A percentile compares a stretch with the other conserved stretches of the same genome.
phyloP scores from a whole-genome alignment of 1,140 invertebrate genomes.

The Hesperophylax magnus region DNA sequence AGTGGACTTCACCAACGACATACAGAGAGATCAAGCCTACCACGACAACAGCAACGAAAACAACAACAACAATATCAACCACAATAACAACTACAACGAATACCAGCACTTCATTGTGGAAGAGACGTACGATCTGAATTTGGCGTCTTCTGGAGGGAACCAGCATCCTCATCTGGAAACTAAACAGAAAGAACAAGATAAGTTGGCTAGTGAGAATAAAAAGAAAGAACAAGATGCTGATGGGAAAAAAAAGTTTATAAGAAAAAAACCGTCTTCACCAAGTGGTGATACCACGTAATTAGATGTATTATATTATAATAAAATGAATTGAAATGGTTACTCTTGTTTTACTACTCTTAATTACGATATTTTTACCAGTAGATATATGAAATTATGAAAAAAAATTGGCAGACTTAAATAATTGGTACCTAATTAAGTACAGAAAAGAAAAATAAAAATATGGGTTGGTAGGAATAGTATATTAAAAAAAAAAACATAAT shows the following conservation, averaged over 20 bases:
- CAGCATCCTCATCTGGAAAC: constrained; percentile 31
- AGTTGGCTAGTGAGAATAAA: neutral
- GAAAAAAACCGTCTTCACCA: neutral
- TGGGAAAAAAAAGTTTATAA: neutral
- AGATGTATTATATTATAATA: too few species aligned
- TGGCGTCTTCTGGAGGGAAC: constrained; percentile 53
- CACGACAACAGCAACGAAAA: neutral
- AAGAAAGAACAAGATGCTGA: neutral
- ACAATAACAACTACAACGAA: constrained; percentile 2
- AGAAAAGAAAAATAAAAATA: too few species aligned
- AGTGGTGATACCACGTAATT: neutral
- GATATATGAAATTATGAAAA: too few species aligned
- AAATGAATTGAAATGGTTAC: too few species aligned
- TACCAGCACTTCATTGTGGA: constrained; percentile 45
- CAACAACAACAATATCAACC: neutral
- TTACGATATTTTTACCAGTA: too few species aligned
- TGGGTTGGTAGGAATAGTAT: too few species aligned
- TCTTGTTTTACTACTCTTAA: too few species aligned
- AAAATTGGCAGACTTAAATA: too few species aligned
- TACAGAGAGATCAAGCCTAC: constrained; percentile 30
- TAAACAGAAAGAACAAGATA: constrained; percentile 13
- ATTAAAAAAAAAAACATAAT: too few species aligned
- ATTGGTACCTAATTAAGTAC: too few species aligned
- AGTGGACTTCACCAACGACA: constrained; percentile 45
- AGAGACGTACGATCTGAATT: constrained; percentile 47